These are phyloP conservation scores for Ips typographus DNA, from an alignment of 1,140 invertebrate species.

Conservation along the genomic window DNA sequence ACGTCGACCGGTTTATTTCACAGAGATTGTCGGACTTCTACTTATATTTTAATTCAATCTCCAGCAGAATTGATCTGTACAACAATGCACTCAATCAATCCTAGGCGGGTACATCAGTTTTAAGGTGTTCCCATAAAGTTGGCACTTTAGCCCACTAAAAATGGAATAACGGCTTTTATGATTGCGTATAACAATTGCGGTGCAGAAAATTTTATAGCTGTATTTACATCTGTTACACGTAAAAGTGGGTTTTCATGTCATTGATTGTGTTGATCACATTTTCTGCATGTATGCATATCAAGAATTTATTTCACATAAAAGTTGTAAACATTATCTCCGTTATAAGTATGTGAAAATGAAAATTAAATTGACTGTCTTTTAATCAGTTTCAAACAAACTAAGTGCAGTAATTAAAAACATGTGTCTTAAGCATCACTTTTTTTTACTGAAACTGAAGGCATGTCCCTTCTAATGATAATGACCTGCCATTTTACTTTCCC, in stretches of 20 bases:
- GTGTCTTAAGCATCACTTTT: too few relatives aligned
- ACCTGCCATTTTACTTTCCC: too few relatives aligned
- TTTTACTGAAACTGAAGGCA: too few relatives aligned
- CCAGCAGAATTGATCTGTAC: not conserved
- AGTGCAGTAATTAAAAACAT: too few relatives aligned
- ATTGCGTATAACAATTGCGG: not conserved
- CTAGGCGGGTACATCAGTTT: not conserved
- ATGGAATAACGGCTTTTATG: not conserved
- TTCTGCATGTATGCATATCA: not conserved
- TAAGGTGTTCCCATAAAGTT: not conserved
- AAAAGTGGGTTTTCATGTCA: conserved; percentile 4
- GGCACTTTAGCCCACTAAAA: too few relatives aligned
- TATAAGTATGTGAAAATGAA: too few relatives aligned
- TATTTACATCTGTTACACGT: not conserved
- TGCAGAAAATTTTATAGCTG: conserved; percentile 11
- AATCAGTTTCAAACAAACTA: too few relatives aligned
- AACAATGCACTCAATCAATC: conserved; percentile 8
- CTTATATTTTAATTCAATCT: conserved; percentile 11
- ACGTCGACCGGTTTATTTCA: conserved; percentile 29
- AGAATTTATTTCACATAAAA: not conserved
- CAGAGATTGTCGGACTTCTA: conserved; percentile 7
- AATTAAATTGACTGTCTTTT: too few relatives aligned
- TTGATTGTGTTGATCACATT: not conserved
- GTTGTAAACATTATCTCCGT: not conserved
- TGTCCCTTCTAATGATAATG: too few relatives aligned